Conservation (phyloP, 1,140 invertebrate species). For the Heliconius eleuchia region DNA sequence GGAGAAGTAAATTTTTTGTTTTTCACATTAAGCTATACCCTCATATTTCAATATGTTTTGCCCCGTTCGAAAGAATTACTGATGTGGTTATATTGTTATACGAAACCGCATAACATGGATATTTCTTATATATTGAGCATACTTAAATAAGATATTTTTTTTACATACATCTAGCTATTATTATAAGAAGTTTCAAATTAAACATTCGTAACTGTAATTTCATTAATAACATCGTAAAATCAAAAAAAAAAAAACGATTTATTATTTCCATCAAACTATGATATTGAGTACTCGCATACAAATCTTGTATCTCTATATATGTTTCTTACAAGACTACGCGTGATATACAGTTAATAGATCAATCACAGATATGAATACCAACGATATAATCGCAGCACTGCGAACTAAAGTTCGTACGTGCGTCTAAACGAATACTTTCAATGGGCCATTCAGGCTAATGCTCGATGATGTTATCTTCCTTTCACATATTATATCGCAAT, state of each 20-base stretch:
- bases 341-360: conserved; percentile 3
- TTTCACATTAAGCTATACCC: conserved; percentile 52
- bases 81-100: conserved; percentile 50
- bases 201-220: too few relatives aligned
- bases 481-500: conserved; percentile 49
- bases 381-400: neutral
- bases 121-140: neutral
- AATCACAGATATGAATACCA: neutral
- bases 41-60: conserved; percentile 65
- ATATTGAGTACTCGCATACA: too few relatives aligned
- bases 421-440: conserved; percentile 38
- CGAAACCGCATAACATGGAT: conserved; percentile 35
- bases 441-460: conserved; percentile 50
- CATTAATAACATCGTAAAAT: too few relatives aligned
- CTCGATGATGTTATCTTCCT: conserved; percentile 49
- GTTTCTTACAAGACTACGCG: neutral
- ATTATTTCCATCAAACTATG: too few relatives aligned
- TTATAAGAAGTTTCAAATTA: too few relatives aligned
- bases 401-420: conserved; percentile 19
- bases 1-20: conserved; percentile 57
- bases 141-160: neutral
- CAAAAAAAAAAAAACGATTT: too few relatives aligned
- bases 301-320: neutral
- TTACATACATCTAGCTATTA: too few relatives aligned
- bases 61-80: conserved; percentile 51